Conservation (phyloP, 2,113 vertebrate species). For the Australoheros scitulus region DNA sequence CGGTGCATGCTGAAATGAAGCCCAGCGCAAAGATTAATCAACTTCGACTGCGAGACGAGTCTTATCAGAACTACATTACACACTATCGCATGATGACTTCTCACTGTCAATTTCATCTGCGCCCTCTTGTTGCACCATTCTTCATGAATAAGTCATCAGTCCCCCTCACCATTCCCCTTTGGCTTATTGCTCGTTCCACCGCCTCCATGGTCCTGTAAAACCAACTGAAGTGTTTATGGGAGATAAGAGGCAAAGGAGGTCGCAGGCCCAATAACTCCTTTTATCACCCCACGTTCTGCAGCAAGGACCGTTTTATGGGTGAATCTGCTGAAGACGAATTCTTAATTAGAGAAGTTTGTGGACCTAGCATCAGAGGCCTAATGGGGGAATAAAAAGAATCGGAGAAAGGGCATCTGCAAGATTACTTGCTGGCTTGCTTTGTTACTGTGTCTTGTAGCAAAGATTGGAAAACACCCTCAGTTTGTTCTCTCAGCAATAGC, state of each 20-base stretch:
- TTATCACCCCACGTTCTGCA: conserved; percentile 70
- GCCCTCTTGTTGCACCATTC: conserved; percentile 52
- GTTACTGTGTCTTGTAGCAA: conserved; percentile 11
- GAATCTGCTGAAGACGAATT: conserved; percentile 71
- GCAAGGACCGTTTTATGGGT: conserved; percentile 65
- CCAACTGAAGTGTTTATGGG: conserved; percentile 79
- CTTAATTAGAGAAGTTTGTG: conserved; percentile 79
- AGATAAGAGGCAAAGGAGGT: conserved; percentile 78
- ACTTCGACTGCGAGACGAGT: conserved; percentile 17
- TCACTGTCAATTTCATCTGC: conserved; percentile 65
- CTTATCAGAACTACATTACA: conserved; percentile 45
- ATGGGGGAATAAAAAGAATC: conserved; percentile 55
- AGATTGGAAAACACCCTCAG: conserved; percentile 19
- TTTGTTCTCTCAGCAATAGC: conserved; percentile 29
- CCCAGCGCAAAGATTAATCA: conserved; percentile 37
- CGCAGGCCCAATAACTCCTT: conserved; percentile 74
- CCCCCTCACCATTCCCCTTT: conserved; percentile 50
- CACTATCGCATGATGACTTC: conserved; percentile 21
- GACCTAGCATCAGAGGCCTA: conserved; percentile 58
- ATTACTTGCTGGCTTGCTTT: conserved; percentile 22
- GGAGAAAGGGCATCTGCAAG: conserved; percentile 44
- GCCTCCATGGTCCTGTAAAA: conserved; percentile 73
- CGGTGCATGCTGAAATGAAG: background rate
- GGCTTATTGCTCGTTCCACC: conserved; percentile 59
- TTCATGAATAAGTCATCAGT: conserved; percentile 79